Evolutionary conservation across 2,113 vertebrate genomes (phyloP).

Genomic region (Hiodon alosoides): DNA sequence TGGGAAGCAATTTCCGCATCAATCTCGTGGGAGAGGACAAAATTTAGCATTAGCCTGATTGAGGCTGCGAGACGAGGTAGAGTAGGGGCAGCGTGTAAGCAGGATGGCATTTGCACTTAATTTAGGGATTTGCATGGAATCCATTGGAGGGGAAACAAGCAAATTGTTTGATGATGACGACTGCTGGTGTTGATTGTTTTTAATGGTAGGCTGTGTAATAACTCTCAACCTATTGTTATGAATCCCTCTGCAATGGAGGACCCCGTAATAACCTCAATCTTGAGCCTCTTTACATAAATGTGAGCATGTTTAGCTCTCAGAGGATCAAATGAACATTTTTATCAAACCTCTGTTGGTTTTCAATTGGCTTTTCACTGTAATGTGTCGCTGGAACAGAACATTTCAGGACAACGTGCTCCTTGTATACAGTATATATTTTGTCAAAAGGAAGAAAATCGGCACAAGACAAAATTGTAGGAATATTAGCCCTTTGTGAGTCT

Average conservation of each 20-base stretch:
- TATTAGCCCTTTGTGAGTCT: neutral
- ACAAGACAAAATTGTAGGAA: neutral
- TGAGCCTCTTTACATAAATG: constrained; percentile 3
- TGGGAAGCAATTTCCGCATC: constrained; percentile 16
- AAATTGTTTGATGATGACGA: neutral
- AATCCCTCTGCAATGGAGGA: constrained; percentile 1
- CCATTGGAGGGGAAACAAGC: constrained; percentile 4
- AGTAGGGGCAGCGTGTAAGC: constrained; percentile 1
- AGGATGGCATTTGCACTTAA: constrained; percentile 17
- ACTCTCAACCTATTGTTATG: neutral
- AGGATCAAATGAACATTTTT: neutral
- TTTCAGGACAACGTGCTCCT: too few species aligned
- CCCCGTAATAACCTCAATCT: neutral
- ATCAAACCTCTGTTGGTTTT: neutral
- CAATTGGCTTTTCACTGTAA: too few species aligned
- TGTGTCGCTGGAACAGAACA: too few species aligned
- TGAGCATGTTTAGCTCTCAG: neutral
- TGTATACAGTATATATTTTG: too few species aligned
- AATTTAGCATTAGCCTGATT: constrained; percentile 23
- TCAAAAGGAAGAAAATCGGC: too few species aligned
- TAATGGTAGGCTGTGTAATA: neutral
- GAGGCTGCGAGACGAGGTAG: neutral
- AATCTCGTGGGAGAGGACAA: constrained; percentile 5
- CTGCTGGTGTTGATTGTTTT: neutral
- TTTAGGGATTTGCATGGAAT: constrained; percentile 12